These are phyloP conservation scores for Macropus fuliginosus DNA, from an alignment of 2,797 vertebrate species.

Conservation along the genomic window DNA sequence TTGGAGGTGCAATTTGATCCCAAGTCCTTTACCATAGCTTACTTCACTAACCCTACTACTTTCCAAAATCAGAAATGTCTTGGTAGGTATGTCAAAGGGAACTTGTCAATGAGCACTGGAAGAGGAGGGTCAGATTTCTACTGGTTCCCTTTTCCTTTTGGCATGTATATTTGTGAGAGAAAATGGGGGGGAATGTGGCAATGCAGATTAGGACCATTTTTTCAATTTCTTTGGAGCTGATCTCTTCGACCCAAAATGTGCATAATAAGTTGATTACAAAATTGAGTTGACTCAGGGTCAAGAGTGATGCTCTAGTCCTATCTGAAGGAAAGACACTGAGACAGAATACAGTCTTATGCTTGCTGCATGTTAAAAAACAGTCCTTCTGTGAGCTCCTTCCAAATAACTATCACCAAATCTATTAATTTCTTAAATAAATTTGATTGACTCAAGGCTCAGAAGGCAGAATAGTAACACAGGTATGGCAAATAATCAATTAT, in stretches of 20 bases:
- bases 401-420: constrained; percentile 15
- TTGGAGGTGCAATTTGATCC: background rate
- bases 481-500: constrained; percentile 14
- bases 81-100: constrained; percentile 26
- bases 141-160: background rate
- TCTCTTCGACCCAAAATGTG: constrained; percentile 10
- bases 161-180: constrained; percentile 18
- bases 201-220: background rate
- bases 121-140: background rate
- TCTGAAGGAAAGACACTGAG: background rate
- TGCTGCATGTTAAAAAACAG: background rate
- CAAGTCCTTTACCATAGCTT: background rate
- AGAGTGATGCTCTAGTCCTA: background rate
- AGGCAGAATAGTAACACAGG: constrained; percentile 6
- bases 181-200: background rate
- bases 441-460: constrained; percentile 29
- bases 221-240: background rate
- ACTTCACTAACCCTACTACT: constrained; percentile 8
- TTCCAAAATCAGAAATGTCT: background rate
- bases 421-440: constrained; percentile 51
- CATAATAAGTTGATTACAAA: background rate
- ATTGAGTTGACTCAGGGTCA: background rate
- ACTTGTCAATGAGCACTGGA: constrained; percentile 17
- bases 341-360: background rate
- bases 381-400: background rate